Base-by-base conservation (phyloP, 2,797 vertebrate genomes). In the Rhinatrema bivittatum region DNA sequence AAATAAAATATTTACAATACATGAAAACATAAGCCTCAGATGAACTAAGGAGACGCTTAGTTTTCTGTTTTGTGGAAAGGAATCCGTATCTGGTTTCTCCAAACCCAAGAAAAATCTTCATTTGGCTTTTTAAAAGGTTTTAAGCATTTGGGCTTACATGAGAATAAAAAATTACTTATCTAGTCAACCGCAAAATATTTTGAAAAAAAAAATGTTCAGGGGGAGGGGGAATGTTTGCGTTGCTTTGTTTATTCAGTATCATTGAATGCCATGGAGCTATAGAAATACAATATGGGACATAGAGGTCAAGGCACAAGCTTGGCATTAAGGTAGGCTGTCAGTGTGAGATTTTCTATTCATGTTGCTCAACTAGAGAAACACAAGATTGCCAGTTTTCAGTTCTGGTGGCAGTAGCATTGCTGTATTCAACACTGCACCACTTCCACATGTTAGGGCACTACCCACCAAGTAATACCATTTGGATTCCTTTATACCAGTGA, bases 1-100 rank as follows among this genome's bases (percentile, higher is more conserved):
- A 82, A 82, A 82, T 82, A 85, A 42, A 60, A 49, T 79, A 82
- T 78, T 65, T 82, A 86, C 81, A 81, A 42, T 19, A 14, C 46
- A 5, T 28, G 51, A 25, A 41, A 55, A 46, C 39, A 46, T 21
- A 68, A 60, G 63, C 16, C 0, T 22, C 29, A 29, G 42, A 31
- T 29, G 31, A 32, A 29, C 39, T 14, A 42, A 30, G 14, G 35
- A 14, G 21, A 44, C n/a, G 38, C 25, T 46, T 26, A 40, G 4
- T 12, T 24, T 14, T 18, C 7, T 43, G 32, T 28, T 32, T 18
- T 46, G 40, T 19, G 3, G 2, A 3, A 46, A 28, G 30, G 16
- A 36, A 46, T 35, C 29, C 46, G 35, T 41, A 53, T 50, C 44
- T 53, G 63, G 41, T 58, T 68, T 75, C 39, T 62, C 60, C 5